Percentiles rank a stretch among this genome's conserved stretches.
These are phyloP conservation scores for Cinclus mexicanus DNA, from an alignment of 2,113 vertebrate genomes.

Conservation along the genomic window DNA sequence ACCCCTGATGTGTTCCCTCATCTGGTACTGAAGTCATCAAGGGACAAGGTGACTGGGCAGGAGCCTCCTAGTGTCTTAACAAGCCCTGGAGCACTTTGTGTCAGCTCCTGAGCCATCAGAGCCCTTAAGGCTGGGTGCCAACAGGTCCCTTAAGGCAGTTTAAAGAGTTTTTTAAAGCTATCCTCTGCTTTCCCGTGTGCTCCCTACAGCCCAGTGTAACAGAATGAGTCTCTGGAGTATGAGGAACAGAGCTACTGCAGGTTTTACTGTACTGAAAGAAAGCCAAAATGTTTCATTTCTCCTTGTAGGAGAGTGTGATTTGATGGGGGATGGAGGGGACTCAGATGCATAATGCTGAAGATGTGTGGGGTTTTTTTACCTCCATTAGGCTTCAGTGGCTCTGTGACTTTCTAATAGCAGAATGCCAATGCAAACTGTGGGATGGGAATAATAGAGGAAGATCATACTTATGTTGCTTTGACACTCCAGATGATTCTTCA, in stretches of 20 bases:
- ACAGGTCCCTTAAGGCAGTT: neutral
- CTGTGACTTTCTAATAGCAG: neutral
- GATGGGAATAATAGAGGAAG: neutral
- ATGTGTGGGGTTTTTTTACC: accelerated
- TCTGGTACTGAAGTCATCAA: neutral
- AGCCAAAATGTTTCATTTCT: neutral
- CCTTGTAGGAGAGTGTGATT: neutral
- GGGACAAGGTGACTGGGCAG: neutral
- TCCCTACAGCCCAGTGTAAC: neutral
- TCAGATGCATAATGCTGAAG: neutral
- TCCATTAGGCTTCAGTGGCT: neutral
- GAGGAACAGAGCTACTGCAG: neutral
- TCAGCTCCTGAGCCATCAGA: neutral
- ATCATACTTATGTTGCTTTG: neutral
- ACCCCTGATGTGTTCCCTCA: neutral
- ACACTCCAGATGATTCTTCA: neutral
- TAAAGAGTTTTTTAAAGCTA: neutral
- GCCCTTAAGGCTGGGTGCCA: neutral
- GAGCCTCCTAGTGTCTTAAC: neutral
- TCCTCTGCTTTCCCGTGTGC: neutral
- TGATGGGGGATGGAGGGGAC: neutral
- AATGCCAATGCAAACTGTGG: neutral
- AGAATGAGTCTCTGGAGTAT: neutral
- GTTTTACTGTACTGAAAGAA: neutral
- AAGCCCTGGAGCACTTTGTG: neutral